phyloP scores from a whole-genome alignment of 2,113 vertebrate genomes.

The Nyctereutes procyonoides region DNA sequence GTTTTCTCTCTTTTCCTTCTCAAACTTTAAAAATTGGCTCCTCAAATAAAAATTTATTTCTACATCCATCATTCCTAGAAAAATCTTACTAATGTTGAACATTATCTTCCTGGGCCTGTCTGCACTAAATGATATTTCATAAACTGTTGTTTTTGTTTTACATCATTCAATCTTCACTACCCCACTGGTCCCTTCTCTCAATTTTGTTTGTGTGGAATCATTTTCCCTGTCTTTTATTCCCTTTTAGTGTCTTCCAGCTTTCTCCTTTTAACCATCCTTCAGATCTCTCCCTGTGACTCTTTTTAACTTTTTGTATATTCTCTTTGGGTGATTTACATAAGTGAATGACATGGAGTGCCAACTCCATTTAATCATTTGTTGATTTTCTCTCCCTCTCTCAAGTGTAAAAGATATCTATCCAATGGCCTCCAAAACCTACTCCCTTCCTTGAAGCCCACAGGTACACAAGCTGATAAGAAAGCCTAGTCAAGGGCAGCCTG shows the following conservation, averaged over 20 bases:
- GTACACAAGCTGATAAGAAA: background rate
- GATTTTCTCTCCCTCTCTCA: background rate
- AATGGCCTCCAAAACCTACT: background rate
- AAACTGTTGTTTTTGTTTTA: background rate
- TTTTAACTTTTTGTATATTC: background rate
- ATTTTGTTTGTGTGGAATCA: background rate
- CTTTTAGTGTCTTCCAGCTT: background rate
- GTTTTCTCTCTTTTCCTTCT: background rate
- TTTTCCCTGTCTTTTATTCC: background rate
- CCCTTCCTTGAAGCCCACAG: background rate
- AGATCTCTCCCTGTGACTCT: background rate
- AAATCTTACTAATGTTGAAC: background rate
- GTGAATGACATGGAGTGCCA: background rate
- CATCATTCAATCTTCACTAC: background rate
- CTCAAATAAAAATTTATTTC: background rate
- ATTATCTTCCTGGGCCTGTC: background rate
- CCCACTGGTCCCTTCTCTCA: background rate
- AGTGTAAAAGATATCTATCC: background rate
- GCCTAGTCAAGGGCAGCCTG: too few species aligned
- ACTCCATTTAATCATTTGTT: background rate
- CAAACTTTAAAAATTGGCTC: background rate
- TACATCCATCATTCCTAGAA: background rate
- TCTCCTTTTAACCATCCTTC: background rate
- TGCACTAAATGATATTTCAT: background rate
- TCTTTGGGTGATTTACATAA: background rate